Conservation (phyloP, 2,797 vertebrate genomes). For the Rhinoraja longicauda region DNA sequence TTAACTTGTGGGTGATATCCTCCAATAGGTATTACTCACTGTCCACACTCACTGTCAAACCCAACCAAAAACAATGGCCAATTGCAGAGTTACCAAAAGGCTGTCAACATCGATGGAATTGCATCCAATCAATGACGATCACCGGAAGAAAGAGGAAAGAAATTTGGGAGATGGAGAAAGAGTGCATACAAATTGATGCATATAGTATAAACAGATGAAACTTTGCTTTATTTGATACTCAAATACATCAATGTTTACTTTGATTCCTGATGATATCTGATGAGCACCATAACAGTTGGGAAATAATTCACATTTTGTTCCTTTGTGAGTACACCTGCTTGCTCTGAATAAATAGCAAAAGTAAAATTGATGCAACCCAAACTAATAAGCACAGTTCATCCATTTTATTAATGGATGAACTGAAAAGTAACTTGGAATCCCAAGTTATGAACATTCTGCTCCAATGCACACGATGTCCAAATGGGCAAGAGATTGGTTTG, state of each 20-base stretch:
- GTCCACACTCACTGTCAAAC: neutral
- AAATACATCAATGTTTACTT: neutral
- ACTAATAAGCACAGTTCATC: neutral
- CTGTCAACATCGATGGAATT: too few relatives aligned
- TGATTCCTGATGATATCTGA: neutral
- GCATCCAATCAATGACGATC: neutral
- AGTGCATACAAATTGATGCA: neutral
- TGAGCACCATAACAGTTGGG: neutral
- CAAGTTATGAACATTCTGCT: neutral
- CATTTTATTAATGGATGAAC: neutral
- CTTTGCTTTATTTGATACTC: neutral
- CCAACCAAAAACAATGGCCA: neutral
- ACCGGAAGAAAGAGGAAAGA: neutral
- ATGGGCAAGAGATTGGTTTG: neutral
- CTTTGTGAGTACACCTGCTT: neutral
- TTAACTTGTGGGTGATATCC: neutral
- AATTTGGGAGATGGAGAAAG: neutral
- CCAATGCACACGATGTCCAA: neutral
- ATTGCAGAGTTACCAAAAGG: neutral
- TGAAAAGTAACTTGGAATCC: neutral
- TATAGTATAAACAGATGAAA: neutral
- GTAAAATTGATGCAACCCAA: neutral
- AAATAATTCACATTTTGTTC: too few relatives aligned
- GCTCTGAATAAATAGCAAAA: neutral
- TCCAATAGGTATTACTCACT: neutral